Base-by-base conservation (phyloP, 1,140 invertebrate genomes). In the Chionoecetes opilio region DNA sequence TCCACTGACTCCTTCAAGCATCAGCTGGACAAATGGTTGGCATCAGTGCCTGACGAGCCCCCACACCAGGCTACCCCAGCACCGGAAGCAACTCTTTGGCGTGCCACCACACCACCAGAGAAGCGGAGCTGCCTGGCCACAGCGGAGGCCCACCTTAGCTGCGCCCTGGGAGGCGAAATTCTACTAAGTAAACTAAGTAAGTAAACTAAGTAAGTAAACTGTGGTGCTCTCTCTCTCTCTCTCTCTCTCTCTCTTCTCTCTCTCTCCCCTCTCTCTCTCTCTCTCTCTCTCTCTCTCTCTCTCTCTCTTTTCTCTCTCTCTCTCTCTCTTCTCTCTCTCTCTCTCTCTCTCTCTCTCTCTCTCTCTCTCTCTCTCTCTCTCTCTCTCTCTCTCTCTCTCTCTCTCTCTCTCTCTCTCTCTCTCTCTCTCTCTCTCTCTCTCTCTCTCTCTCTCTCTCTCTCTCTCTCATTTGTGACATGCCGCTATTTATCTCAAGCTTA, bases 391-490 rank as follows among this genome's bases (percentile, higher is more conserved):
- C 53, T 63, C 53, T 63, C 53, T 63, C 53, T 63, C 53, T 63
- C 53, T 63, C 53, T 63, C 53, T 63, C 53, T 63, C 53, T 63
- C 53, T 63, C 53, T 63, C 53, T 63, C 53, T 63, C 53, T 63
- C 53, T 63, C 53, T 63, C 53, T 63, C 53, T 63, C 53, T 63
- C 53, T 63, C 53, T 63, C 53, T 63, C 53, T 63, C 53, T 63
- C 53, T 63, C 53, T 63, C 63, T 75, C 63, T 75, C 63, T 75
- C 63, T 75, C 63, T 75, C 63, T 75, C 63, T 75, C 63, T 75
- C 63, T 75, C 63, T 75, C 63, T n/a, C 8, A 46, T 46, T 46
- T 46, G 5, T 46, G 41, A 5, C 14, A 46, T 46, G 5, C 41
- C 14, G 5, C 41, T 14, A 8, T 46, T 46, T 14, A 8, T 46